Conservation (phyloP, 1,140 invertebrate species). For the Drosophila persimilis region DNA sequence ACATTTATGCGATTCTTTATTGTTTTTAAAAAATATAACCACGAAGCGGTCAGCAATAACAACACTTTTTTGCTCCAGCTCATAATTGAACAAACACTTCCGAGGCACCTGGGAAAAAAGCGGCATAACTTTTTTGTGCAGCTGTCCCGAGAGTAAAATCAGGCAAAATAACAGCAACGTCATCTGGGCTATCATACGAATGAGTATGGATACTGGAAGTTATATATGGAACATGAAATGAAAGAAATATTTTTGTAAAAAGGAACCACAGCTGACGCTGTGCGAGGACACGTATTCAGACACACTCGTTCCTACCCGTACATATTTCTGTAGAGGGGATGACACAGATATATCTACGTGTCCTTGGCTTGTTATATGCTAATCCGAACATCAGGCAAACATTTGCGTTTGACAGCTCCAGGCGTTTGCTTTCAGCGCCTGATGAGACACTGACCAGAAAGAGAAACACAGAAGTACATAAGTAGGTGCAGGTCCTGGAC, state of each 20-base stretch:
- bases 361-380: constrained; percentile 69
- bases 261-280: constrained; percentile 8
- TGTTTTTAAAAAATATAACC: constrained; percentile 18
- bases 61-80: constrained; percentile 11
- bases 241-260: constrained; percentile 40
- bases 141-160: constrained; percentile 10
- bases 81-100: constrained; percentile 36
- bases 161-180: constrained; percentile 21
- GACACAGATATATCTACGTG: constrained; percentile 28
- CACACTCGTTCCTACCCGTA: not conserved
- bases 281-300: constrained; percentile 38
- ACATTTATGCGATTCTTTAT: no score
- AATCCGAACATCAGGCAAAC: constrained; percentile 58
- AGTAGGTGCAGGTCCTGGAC: constrained; percentile 14
- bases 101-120: constrained; percentile 34
- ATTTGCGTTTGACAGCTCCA: constrained; percentile 64
- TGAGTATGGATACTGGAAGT: constrained; percentile 6
- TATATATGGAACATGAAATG: constrained; percentile 33
- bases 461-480: constrained; percentile 9
- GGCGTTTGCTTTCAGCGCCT: constrained; percentile 46
- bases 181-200: constrained; percentile 21
- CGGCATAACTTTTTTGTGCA: constrained; percentile 35
- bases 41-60: constrained; percentile 16
- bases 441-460: constrained; percentile 53
- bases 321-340: not conserved